Evolutionary conservation across 2,888 invertebrate species (phyloP), one percentile per base, ranked within the genome.

Genomic region (Hemaris fuciformis): DNA sequence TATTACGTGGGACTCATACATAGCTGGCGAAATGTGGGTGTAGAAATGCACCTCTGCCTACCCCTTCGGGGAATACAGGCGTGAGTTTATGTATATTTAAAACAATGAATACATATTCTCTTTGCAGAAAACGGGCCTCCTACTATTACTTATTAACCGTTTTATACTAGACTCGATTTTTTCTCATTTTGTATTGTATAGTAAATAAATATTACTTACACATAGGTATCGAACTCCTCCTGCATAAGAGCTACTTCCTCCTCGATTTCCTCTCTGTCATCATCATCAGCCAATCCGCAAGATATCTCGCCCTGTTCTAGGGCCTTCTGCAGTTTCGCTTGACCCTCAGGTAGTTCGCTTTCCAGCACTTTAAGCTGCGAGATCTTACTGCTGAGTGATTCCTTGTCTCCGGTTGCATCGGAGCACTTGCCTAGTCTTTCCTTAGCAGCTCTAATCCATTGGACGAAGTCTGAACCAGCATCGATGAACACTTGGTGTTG

Each of bases 401-500:
- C 98, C 73, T 97, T 97, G 74, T 98, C 98, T 2, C 98, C 98
- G 0, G 97, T 98, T 2, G 98, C 97, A 83, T 98, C 98, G 0
- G 98, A 97, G 80, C 98, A 98, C 82, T 98, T 98, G 66, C 97
- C 96, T 62, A 98, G 91, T 62, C 96, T 95, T 85, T 99, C 99
- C 76, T 97, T 97, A n/a, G 97, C 97, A 65, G 95, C 95, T 69
- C 98, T 94, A 62, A 99, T 94, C 99, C 99, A 99, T 77, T 97
- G 96, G 71, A 97, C 95, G 82, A 98, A 98, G 73, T 98, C 98
- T 83, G 97, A 96, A 68, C 97, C 98, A 67, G 97, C 96, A 88
- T 99, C 98, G 48, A 98, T 96, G 77, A 98, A 97, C 0, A 96
- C 96, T 88, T 98, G 97, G 84, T 98, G 97, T 77, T 97, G 96